Evolutionary conservation across 2,888 invertebrate species (phyloP).

Genomic region (Eristalis tenax): DNA sequence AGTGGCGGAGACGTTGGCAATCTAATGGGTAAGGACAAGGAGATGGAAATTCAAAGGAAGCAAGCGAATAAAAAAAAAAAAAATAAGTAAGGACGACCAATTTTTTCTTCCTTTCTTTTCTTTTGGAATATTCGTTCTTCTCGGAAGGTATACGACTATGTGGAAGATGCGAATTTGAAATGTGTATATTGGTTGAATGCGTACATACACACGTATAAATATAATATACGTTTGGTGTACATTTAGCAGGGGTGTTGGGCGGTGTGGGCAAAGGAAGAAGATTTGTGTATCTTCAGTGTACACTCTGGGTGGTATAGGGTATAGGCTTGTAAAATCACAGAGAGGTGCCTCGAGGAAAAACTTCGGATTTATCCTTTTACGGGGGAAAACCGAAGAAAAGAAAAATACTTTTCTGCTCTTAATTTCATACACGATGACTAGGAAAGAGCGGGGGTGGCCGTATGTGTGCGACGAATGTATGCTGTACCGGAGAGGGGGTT

Average conservation of each 20-base stretch:
- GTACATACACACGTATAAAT: conserved; percentile 15
- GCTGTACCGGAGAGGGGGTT: conserved; percentile 15
- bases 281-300: conserved; percentile 54
- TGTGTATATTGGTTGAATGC: conserved; percentile 65
- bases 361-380: conserved; percentile 69
- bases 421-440: conserved; percentile 64
- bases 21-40: conserved; percentile 55
- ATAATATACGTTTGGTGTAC: conserved; percentile 19
- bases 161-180: conserved; percentile 68
- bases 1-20: conserved; percentile 35
- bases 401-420: conserved; percentile 70
- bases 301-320: conserved; percentile 50
- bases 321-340: conserved; percentile 70
- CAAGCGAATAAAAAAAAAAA: conserved; percentile 36
- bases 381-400: conserved; percentile 41
- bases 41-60: conserved; percentile 70
- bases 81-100: conserved; percentile 48
- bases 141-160: conserved; percentile 62
- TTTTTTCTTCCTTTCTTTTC: conserved; percentile 16
- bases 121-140: conserved; percentile 44
- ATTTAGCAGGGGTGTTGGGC: conserved; percentile 8
- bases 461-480: conserved; percentile 9
- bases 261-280: conserved; percentile 36
- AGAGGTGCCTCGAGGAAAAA: conserved; percentile 67
- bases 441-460: neutral